Percentiles rank a stretch among this genome's conserved stretches.
Evolutionary conservation across 2,113 vertebrate genomes (phyloP).

Genomic region (Laterallus jamaicensis): DNA sequence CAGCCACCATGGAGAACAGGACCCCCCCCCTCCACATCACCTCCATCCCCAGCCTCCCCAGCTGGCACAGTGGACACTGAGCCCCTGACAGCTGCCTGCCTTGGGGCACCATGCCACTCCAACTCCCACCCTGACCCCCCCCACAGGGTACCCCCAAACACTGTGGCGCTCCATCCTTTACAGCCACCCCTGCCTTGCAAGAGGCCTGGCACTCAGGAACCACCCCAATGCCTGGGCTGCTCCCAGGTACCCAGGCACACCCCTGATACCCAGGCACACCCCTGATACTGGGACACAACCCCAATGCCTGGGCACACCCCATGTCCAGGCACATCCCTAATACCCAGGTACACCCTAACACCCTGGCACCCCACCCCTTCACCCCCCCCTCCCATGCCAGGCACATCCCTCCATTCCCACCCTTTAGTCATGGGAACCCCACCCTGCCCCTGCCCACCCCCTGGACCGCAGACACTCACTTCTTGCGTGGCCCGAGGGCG

Average conservation of each 20-base stretch:
- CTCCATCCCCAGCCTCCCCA: neutral
- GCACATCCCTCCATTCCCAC: neutral
- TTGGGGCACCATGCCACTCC: neutral
- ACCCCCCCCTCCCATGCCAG: neutral
- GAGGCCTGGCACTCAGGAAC: neutral
- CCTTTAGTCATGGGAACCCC: rapidly evolving
- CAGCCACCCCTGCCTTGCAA: neutral
- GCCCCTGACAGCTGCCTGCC: neutral
- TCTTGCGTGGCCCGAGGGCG: conserved; percentile 74
- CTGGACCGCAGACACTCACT: conserved; percentile 71
- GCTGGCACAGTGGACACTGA: neutral
- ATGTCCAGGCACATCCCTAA: neutral
- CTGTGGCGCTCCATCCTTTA: neutral
- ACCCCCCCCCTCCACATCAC: neutral
- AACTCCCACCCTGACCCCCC: neutral
- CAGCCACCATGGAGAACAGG: neutral
- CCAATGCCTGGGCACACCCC: neutral
- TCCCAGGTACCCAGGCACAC: too few species aligned
- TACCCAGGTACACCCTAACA: neutral
- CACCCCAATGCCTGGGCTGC: neutral
- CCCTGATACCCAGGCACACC: too few species aligned
- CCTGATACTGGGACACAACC: too few species aligned
- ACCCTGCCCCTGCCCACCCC: neutral
- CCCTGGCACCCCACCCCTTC: neutral
- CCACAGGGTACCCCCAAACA: rapidly evolving